Conservation (phyloP, 2,797 vertebrate species). For the Rhinoraja longicauda region DNA sequence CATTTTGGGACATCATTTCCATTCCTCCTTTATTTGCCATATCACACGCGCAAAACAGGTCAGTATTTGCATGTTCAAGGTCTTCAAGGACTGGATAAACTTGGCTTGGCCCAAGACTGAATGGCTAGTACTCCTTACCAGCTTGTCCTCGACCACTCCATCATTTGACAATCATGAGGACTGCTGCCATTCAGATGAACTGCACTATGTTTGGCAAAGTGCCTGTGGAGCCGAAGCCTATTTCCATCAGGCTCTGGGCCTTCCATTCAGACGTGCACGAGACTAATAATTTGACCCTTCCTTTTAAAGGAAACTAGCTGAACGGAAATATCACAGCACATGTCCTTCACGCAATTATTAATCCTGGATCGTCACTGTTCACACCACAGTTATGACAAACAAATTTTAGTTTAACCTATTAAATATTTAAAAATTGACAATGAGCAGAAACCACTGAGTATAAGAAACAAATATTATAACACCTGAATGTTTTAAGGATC, state of each 20-base stretch:
- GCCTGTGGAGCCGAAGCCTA: background rate
- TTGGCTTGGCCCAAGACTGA: too few species aligned
- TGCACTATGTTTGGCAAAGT: background rate
- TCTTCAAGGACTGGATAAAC: too few species aligned
- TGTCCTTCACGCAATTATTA: background rate
- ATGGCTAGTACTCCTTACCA: too few species aligned
- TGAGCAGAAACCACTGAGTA: background rate
- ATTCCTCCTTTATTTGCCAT: too few species aligned
- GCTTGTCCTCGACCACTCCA: background rate
- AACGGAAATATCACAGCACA: background rate
- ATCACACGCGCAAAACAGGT: too few species aligned
- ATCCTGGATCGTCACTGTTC: background rate
- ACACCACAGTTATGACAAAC: background rate
- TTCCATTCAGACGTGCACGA: background rate
- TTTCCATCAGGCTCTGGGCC: background rate
- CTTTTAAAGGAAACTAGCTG: background rate
- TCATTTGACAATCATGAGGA: background rate
- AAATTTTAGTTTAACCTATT: background rate
- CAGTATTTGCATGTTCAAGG: too few species aligned
- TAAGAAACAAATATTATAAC: background rate
- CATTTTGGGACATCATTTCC: too few species aligned
- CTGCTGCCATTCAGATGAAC: background rate
- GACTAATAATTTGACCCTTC: background rate
- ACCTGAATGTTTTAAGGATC: background rate
- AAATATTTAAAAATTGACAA: background rate